Base-by-base conservation (phyloP, 1,140 invertebrate species). In the Achroia grisella region DNA sequence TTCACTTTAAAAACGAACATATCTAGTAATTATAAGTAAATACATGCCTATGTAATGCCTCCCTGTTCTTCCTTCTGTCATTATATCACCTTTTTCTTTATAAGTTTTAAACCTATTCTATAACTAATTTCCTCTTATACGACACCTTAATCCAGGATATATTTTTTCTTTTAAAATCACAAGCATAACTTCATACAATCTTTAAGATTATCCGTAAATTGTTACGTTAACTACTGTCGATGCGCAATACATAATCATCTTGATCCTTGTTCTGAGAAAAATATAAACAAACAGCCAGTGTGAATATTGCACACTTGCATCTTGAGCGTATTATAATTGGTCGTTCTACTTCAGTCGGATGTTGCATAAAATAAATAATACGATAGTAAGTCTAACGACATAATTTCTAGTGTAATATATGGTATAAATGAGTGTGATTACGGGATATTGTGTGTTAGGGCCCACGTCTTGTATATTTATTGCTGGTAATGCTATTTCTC, bases 241-340 rank as follows among this genome's bases (percentile, higher is more conserved):
- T 57, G 44, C 35, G 27, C 49, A 32, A 53, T 36, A 35, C 30
- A 42, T 58, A 66, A 62, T 62, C 56, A 53, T 48, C 42, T 48
- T 42, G 44, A 56, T 58, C 50, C 42, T 48, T 42, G 44, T 61
- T 61, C 49, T 42, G 44, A 42, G 44, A 62, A 66, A 56, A 52
- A 54, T 39, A 39, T 17, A 47, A 39, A 35, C 44, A 31, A 23
- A 23, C 17, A 6, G 17, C 2, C 17, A 3, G 6, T 35, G 31
- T 47, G 48, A 46, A 52, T 56, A 49, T 11, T 31, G 4, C 31
- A 44, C 56, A 51, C 48, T 54, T 52, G 53, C 47, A 50, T 52
- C 52, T 51, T 69, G 62, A 69, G 49, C 54, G 50, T 52, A 58
- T 57, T 65, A 62, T 65, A 69, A 69, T 69, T 60, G 56, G 44